A percentile compares a stretch with the other conserved stretches of the same genome.
phyloP scores from a whole-genome alignment of 2,797 vertebrate genomes.

The Pangasius macronema region DNA sequence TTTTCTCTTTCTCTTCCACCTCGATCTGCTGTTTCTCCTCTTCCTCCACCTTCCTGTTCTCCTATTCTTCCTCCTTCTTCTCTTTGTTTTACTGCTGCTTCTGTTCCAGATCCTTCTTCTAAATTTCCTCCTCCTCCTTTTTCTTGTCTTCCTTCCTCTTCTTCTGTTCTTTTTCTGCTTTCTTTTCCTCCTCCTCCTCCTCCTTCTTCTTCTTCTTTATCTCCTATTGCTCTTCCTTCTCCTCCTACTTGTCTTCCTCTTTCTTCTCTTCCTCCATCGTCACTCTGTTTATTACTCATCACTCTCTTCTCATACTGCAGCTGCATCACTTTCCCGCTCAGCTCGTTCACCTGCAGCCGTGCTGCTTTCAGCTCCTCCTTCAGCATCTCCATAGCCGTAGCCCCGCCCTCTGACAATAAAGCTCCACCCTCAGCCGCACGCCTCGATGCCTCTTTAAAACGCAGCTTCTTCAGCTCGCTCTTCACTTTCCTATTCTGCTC shows the following conservation, averaged over 20 bases:
- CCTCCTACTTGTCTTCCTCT: neutral
- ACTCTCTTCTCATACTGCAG: conserved; percentile 97
- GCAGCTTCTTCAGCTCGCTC: conserved; percentile 88
- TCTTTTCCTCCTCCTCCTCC: neutral
- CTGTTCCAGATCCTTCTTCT: neutral
- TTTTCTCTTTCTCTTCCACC: neutral
- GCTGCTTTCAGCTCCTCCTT: conserved; percentile 95
- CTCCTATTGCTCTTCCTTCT: conserved; percentile 76
- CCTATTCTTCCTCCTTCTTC: neutral
- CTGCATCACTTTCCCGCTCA: conserved; percentile 98
- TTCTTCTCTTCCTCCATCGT: conserved; percentile 70
- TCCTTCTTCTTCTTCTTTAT: conserved; percentile 46
- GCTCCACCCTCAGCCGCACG: conserved; percentile 77
- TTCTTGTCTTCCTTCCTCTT: conserved; percentile 42
- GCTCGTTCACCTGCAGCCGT: conserved; percentile 92
- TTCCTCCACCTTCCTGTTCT: neutral
- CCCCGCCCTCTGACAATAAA: conserved; percentile 74
- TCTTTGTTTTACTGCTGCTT: neutral
- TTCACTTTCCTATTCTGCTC: conserved; percentile 93
- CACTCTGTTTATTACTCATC: conserved; percentile 93
- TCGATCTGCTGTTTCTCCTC: neutral
- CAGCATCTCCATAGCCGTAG: conserved; percentile 77
- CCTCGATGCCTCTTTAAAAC: conserved; percentile 84
- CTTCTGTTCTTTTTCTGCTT: neutral
- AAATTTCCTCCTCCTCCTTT: conserved; percentile 72